Percentiles rank a stretch among this genome's conserved stretches.
Evolutionary conservation across 2,888 invertebrate species (phyloP).

Genomic region (Oscheius sp.): DNA sequence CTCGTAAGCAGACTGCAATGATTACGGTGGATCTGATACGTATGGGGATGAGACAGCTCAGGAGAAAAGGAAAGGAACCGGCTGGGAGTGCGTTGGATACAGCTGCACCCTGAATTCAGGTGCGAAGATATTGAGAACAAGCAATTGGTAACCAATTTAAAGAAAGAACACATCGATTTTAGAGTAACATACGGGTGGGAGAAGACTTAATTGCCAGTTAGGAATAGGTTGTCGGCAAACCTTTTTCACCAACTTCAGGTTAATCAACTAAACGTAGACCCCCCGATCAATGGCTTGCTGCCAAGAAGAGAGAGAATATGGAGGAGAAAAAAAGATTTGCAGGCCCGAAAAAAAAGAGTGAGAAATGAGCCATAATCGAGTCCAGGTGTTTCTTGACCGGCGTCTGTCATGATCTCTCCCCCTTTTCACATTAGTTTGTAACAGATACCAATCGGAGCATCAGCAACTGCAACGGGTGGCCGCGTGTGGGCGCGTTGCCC

Average conservation of each 20-base stretch:
- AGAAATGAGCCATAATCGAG: background rate
- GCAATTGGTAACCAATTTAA: background rate
- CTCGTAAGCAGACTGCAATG: no score
- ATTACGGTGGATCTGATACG: no score
- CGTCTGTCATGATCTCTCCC: no score
- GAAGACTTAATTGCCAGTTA: constrained; percentile 30
- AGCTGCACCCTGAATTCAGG: background rate
- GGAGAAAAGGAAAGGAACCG: no score
- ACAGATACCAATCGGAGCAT: constrained; percentile 17
- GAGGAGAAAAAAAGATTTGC: background rate
- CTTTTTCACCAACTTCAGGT: constrained; percentile 21
- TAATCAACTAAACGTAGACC: constrained; percentile 37
- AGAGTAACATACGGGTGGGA: background rate
- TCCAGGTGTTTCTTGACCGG: background rate
- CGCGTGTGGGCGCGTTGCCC: constrained; percentile 26
- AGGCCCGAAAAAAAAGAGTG: constrained; percentile 9
- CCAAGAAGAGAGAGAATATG: background rate
- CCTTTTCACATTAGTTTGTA: background rate
- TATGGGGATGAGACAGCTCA: no score
- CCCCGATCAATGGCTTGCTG: constrained; percentile 26
- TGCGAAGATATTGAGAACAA: background rate
- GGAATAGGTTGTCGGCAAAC: constrained; percentile 20
- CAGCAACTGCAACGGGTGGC: constrained; percentile 27
- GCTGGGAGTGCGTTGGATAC: no score
- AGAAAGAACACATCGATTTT: background rate